Evolutionary conservation across 2,797 vertebrate species (phyloP).

Genomic region (Heteromormyrus szaboi): DNA sequence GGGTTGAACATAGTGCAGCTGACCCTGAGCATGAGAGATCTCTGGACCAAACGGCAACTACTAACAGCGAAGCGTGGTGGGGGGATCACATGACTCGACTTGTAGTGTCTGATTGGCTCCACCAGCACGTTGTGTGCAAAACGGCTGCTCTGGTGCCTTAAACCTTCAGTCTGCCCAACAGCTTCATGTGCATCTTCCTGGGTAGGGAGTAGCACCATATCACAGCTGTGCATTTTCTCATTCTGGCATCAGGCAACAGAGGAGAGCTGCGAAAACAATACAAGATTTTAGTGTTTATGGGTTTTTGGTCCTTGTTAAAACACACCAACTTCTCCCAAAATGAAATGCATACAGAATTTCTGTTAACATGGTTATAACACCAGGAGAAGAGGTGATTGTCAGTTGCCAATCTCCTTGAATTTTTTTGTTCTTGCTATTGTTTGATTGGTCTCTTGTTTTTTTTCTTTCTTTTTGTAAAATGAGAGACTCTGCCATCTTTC

Average conservation of each 20-base stretch:
- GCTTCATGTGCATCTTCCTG: neutral
- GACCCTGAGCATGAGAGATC: slow-evolving; percentile 14
- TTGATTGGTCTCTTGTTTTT: neutral
- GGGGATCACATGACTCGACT: neutral
- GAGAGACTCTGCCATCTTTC: slow-evolving; percentile 12
- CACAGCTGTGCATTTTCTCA: neutral
- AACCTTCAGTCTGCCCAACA: slow-evolving; percentile 53
- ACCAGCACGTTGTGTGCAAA: slow-evolving; percentile 37
- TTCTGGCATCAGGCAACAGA: neutral
- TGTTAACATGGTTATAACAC: neutral
- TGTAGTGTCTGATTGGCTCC: slow-evolving; percentile 27
- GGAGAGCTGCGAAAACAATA: neutral
- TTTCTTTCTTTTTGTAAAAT: neutral
- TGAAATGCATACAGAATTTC: neutral
- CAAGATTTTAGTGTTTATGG: slow-evolving; percentile 14
- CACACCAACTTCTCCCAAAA: slow-evolving; percentile 3
- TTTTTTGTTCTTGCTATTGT: neutral
- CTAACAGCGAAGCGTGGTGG: neutral
- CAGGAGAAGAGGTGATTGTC: neutral
- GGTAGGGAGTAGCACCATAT: neutral
- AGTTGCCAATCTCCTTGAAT: slow-evolving; percentile 17
- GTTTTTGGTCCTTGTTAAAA: slow-evolving; percentile 27
- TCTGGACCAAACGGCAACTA: neutral
- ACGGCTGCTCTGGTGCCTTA: slow-evolving; percentile 62
- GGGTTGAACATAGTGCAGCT: slow-evolving; percentile 12